Conservation (phyloP, 1,140 invertebrate species). For the Rhizoglyphus robini region DNA sequence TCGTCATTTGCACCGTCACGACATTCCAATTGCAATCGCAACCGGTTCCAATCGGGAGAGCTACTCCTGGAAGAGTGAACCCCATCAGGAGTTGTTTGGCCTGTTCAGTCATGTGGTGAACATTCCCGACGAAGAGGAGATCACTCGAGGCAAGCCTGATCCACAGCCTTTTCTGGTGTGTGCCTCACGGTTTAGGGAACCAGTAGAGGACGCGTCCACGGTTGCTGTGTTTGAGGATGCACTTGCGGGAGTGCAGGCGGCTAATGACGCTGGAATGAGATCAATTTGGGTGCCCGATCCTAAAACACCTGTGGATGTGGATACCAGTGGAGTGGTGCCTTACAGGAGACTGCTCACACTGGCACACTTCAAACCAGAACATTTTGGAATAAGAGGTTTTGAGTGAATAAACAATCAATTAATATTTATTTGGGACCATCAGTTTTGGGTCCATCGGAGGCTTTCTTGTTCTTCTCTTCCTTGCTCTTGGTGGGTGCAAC, state of each 20-base stretch:
- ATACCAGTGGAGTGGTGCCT: background rate
- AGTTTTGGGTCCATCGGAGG: no score
- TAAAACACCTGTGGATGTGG: background rate
- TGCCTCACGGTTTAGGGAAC: slow-evolving; percentile 5
- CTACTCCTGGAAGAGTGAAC: slow-evolving; percentile 10
- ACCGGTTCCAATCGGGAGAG: slow-evolving; percentile 1
- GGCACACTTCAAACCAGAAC: slow-evolving; percentile 22
- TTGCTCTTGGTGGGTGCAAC: no score
- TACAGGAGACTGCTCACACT: slow-evolving; percentile 22
- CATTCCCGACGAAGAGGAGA: slow-evolving; percentile 20
- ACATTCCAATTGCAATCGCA: slow-evolving; percentile 22
- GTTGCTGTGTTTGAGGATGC: slow-evolving; percentile 25
- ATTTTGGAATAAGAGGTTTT: slow-evolving; percentile 21
- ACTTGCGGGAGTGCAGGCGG: slow-evolving; percentile 18
- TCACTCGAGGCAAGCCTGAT: slow-evolving; percentile 21
- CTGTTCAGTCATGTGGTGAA: slow-evolving; percentile 21
- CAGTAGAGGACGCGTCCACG: background rate
- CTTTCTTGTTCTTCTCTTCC: no score
- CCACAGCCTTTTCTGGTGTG: slow-evolving; percentile 22
- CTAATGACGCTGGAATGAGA: slow-evolving; percentile 21
- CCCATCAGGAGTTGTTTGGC: slow-evolving; percentile 15
- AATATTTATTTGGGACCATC: no score
- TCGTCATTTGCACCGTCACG: slow-evolving; percentile 12
- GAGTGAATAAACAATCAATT: background rate
- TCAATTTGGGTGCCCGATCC: slow-evolving; percentile 21